Evolutionary conservation across 2,888 invertebrate genomes (phyloP).

Genomic region (Odontothrips loti): DNA sequence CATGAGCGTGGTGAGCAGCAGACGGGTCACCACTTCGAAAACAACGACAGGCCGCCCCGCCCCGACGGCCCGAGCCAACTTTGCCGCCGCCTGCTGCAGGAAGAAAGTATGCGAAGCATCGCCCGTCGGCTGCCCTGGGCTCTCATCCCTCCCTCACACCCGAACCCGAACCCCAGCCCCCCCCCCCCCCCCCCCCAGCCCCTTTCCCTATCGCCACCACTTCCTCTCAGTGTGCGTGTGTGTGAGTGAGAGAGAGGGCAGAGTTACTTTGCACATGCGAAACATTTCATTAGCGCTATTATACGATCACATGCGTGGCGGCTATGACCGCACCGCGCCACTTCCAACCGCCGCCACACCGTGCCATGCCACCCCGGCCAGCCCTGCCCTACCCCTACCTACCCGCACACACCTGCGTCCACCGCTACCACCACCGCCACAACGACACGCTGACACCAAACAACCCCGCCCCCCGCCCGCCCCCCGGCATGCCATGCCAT

Average conservation of each 20-base stretch:
- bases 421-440: too few species aligned
- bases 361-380: neutral
- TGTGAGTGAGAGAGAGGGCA: neutral
- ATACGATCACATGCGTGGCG: neutral
- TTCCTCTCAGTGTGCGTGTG: too few species aligned
- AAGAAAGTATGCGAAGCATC: slow-evolving; percentile 20
- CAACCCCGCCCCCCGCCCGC: too few species aligned
- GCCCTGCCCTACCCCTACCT: neutral
- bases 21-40: too few species aligned
- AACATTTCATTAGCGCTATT: slow-evolving; percentile 19
- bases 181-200: neutral
- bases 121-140: neutral
- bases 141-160: neutral
- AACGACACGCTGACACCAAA: too few species aligned
- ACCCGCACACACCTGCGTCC: too few species aligned
- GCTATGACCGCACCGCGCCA: neutral
- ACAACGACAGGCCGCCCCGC: too few species aligned
- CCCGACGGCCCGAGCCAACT: neutral
- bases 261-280: neutral
- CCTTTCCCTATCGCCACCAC: too few species aligned
- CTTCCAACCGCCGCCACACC: neutral
- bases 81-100: neutral
- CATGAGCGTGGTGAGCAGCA: too few species aligned
- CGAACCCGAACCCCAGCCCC: neutral
- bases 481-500: too few species aligned